phyloP scores from a whole-genome alignment of 2,113 vertebrate genomes.

The Cervus canadensis region DNA sequence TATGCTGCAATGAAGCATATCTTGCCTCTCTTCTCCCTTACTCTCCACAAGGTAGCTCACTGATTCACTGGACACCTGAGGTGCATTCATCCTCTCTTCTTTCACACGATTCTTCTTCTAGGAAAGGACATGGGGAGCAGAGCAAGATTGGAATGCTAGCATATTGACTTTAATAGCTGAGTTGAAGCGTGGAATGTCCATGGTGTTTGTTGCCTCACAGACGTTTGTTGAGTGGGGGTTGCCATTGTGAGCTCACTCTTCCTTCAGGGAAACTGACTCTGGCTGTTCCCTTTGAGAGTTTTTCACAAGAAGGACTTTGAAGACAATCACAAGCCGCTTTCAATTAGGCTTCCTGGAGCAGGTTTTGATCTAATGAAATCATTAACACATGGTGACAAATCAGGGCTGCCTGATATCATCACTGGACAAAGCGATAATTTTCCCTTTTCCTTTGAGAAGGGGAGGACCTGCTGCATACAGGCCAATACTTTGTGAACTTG shows the following conservation, averaged over 20 bases:
- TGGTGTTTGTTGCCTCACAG: neutral
- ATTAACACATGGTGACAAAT: neutral
- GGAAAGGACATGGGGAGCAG: neutral
- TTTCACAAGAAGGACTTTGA: constrained; percentile 7
- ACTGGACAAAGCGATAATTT: neutral
- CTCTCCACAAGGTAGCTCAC: neutral
- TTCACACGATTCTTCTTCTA: neutral
- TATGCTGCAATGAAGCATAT: neutral
- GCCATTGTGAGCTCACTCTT: neutral
- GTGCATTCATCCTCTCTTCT: accelerated
- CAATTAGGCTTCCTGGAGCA: constrained; percentile 8
- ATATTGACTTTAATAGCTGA: neutral
- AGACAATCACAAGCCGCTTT: neutral
- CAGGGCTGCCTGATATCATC: neutral
- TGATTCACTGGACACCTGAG: neutral
- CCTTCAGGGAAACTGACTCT: neutral
- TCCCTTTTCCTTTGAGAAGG: neutral
- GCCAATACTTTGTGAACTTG: neutral
- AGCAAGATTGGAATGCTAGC: neutral
- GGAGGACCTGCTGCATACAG: neutral
- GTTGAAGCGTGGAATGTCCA: neutral
- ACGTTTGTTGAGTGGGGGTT: neutral
- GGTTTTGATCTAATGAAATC: constrained; percentile 42
- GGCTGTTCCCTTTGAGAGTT: neutral
- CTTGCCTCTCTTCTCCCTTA: neutral